Base-by-base conservation (phyloP, 2,797 vertebrate genomes). In the Acipenser oxyrinchus region DNA sequence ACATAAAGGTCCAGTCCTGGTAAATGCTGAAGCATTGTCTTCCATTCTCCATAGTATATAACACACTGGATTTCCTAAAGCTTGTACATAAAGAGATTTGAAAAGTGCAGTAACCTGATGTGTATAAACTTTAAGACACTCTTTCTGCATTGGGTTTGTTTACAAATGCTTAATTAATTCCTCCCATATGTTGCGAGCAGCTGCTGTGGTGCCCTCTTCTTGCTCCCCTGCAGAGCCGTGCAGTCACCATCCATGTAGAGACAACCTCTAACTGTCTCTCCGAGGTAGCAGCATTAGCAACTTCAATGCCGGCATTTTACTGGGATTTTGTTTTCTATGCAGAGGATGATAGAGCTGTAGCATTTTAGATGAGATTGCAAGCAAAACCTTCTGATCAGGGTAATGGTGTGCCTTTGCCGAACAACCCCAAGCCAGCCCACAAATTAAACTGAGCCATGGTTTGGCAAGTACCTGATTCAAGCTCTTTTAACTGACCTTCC, bases 121-220 rank as follows among this genome's bases (percentile, higher is more conserved):
- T 37, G 23, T 37, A 37, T 37, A 58, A 58, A 58, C 11, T 58
- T 58, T 1, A 12, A 7, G 10, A 58, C 69, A 75, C 48, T 58
- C 53, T 18, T 65, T 63, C 53, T 75, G 82, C 84, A 84, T 86
- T 89, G 87, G 86, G 86, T 87, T 86, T 88, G 87, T 90, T 88
- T 88, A 83, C 84, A 86, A 85, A 86, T 85, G 87, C 80, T 84
- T 92, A 93, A 97, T 98, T 94, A 98, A 98, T 97, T 95, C 94
- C 90, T 77, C 86, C 90, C 95, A 95, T 97, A 96, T 98, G 95
- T 92, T 94, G 86, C 51, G 88, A 90, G 90, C 95, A 96, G 93
- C 95, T 97, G 95, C 90, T 37, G 63, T 0, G 51, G 86, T 91
- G 90, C 91, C 86, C 86, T 83, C 87, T 89, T 80, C 80, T 82